These are phyloP conservation scores for Platycercus adscitus DNA, from an alignment of 2,113 vertebrate genomes.

Conservation along the genomic window DNA sequence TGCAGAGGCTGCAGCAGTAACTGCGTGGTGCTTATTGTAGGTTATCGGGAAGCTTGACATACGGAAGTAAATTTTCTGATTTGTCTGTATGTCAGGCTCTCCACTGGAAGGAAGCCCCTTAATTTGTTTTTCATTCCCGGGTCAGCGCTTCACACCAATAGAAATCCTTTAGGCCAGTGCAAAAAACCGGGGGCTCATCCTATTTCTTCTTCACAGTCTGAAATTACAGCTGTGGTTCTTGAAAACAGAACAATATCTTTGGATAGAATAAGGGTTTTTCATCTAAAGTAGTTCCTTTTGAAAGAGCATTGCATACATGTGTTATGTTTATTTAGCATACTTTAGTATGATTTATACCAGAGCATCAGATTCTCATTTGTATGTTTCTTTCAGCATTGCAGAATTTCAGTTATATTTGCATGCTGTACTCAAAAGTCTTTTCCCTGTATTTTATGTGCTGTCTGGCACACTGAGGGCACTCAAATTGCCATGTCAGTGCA, in stretches of 20 bases:
- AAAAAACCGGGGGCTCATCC: rapidly evolving
- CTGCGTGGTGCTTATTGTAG: not conserved
- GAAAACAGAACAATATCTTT: not conserved
- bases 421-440: not conserved
- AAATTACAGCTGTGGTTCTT: not conserved
- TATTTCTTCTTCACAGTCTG: not conserved
- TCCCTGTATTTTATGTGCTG: not conserved
- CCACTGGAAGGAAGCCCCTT: not conserved
- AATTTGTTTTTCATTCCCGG: not conserved
- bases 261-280: not conserved
- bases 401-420: not conserved
- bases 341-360: not conserved
- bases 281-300: not conserved
- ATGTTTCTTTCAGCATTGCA: not conserved
- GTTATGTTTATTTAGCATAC: not conserved
- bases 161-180: not conserved
- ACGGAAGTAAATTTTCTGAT: not conserved
- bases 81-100: no score
- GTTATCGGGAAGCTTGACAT: not conserved
- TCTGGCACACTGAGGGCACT: not conserved
- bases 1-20: not conserved
- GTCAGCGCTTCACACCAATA: rapidly evolving
- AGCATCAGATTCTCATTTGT: not conserved
- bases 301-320: not conserved
- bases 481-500: not conserved